Conservation (phyloP, 2,888 invertebrate genomes). For the Drosophila parthenogenetica region DNA sequence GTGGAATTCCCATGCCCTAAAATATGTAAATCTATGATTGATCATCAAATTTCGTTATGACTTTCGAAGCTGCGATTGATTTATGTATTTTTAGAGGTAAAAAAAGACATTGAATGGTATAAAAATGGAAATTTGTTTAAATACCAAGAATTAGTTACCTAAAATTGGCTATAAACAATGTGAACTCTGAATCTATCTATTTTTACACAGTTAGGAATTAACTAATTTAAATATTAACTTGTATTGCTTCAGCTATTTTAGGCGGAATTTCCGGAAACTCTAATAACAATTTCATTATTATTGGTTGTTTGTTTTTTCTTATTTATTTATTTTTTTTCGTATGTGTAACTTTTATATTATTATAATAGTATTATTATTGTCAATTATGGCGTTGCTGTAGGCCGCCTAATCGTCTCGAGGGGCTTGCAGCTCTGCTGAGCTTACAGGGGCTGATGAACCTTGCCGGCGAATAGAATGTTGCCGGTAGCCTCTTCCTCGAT, state of each 20-base stretch:
- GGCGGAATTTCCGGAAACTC: no score
- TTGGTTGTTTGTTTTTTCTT: neutral
- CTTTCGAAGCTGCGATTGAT: neutral
- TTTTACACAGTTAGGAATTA: no score
- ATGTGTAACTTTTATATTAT: constrained; percentile 20
- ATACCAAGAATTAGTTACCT: no score
- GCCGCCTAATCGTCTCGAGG: constrained; percentile 23
- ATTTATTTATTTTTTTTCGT: constrained; percentile 26
- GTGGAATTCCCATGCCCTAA: constrained; percentile 44
- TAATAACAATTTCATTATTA: no score
- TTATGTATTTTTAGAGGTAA: no score
- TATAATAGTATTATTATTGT: constrained; percentile 11
- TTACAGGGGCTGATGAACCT: constrained; percentile 88
- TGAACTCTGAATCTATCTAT: no score
- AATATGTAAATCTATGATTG: constrained; percentile 9
- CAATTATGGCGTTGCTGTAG: constrained; percentile 27
- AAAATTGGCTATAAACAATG: no score
- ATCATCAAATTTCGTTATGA: neutral
- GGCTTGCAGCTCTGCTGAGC: neutral
- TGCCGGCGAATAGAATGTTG: constrained; percentile 91
- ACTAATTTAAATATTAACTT: no score
- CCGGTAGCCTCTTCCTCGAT: constrained; percentile 91
- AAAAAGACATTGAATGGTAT: neutral
- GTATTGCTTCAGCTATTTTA: no score
- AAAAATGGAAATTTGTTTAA: neutral